A percentile compares a stretch with the other conserved stretches of the same genome.
These are phyloP conservation scores for Ailurus styani DNA, from an alignment of 2,113 vertebrate genomes.

Conservation along the genomic window DNA sequence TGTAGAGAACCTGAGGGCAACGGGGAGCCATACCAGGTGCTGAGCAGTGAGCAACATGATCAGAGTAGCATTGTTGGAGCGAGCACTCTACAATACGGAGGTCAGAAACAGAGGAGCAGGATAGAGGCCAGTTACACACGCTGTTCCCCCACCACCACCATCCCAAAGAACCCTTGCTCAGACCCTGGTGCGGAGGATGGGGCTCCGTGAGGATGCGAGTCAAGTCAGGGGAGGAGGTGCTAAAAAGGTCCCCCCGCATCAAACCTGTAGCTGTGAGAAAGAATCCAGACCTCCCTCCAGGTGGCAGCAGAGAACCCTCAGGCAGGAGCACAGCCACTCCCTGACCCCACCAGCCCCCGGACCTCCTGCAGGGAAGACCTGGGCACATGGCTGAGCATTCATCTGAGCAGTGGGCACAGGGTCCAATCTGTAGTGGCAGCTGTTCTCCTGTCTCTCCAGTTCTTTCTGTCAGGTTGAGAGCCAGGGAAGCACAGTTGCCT, in stretches of 20 bases:
- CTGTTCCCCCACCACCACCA: too few species aligned
- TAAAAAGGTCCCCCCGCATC: not conserved
- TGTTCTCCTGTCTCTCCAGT: not conserved
- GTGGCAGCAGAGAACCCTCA: not conserved
- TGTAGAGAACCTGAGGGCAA: not conserved
- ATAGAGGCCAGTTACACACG: not conserved
- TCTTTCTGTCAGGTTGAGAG: not conserved
- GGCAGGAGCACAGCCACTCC: accelerated
- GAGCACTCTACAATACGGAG: not conserved
- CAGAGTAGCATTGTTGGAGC: not conserved
- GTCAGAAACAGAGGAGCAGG: not conserved
- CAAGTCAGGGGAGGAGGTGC: not conserved
- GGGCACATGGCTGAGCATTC: not conserved
- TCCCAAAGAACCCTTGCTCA: not conserved
- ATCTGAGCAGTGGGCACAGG: not conserved
- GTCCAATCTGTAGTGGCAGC: not conserved
- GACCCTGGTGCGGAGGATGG: not conserved
- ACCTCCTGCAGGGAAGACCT: not conserved
- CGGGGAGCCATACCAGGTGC: not conserved
- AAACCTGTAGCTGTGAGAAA: not conserved
- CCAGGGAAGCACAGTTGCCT: not conserved
- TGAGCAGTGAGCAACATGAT: not conserved
- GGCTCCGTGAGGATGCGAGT: not conserved
- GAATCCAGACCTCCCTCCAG: not conserved
- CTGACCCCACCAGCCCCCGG: not conserved